Percentiles rank a stretch among this genome's conserved stretches.
phyloP scores from a whole-genome alignment of 2,113 vertebrate genomes.

The Myanophis thanlyinensis region DNA sequence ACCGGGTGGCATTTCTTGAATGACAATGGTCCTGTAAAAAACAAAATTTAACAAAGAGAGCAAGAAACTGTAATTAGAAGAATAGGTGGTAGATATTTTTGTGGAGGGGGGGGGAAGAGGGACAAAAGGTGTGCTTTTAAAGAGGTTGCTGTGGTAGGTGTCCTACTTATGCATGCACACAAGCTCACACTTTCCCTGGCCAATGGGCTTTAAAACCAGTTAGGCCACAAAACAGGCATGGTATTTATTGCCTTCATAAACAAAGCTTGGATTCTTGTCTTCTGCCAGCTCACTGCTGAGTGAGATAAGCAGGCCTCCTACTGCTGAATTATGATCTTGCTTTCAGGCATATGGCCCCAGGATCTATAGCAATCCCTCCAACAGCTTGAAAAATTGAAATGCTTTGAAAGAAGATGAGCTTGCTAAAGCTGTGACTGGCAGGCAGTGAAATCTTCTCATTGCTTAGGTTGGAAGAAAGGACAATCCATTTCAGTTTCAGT shows the following conservation, averaged over 20 bases:
- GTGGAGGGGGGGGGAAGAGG: background rate
- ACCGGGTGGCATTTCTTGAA: conserved; percentile 54
- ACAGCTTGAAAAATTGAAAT: conserved; percentile 69
- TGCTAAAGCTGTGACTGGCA: conserved; percentile 58
- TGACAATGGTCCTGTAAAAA: conserved; percentile 67
- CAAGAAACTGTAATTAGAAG: conserved; percentile 56
- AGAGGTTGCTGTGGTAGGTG: conserved; percentile 32
- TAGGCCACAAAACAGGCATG: conserved; percentile 47
- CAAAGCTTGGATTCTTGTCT: conserved; percentile 51
- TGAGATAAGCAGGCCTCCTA: conserved; percentile 71
- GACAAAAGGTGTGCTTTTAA: conserved; percentile 23
- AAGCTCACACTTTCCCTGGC: background rate
- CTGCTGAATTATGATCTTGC: conserved; percentile 73
- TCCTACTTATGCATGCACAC: conserved; percentile 52
- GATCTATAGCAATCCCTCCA: conserved; percentile 68
- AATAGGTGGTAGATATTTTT: background rate
- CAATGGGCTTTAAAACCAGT: conserved; percentile 32
- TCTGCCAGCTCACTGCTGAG: conserved; percentile 59
- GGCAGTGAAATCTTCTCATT: conserved; percentile 60
- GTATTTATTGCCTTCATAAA: conserved; percentile 53
- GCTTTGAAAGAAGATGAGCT: conserved; percentile 66
- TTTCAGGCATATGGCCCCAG: conserved; percentile 65
- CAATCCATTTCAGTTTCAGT: conserved; percentile 50
- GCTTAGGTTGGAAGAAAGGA: conserved; percentile 58
- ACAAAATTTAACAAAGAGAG: conserved; percentile 68